Conservation (phyloP, 2,888 invertebrate genomes). For the Ernsta delagoae region DNA sequence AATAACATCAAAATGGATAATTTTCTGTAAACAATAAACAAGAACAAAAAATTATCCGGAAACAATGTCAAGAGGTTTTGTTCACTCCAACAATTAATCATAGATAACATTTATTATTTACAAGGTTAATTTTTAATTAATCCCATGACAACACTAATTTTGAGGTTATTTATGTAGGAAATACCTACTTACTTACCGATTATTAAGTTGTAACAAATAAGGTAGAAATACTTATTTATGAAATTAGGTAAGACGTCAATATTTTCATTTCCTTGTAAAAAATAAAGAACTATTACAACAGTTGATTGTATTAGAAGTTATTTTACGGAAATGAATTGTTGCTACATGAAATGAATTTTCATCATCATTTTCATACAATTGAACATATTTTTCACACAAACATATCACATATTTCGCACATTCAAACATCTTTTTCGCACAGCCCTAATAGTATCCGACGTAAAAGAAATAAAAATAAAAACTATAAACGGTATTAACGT, state of each 20-base stretch:
- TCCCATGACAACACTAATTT: not conserved
- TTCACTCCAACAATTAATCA: not conserved
- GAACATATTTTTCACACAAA: too few species aligned
- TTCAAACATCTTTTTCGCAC: not conserved
- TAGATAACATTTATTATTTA: not conserved
- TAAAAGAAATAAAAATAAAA: constrained; percentile 38
- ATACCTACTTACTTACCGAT: not conserved
- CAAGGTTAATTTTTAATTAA: not conserved
- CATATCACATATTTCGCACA: too few species aligned
- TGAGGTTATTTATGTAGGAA: not conserved
- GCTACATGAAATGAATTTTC: too few species aligned
- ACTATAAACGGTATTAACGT: not conserved
- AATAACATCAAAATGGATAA: too few species aligned
- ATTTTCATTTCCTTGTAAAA: not conserved
- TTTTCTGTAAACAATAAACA: not conserved
- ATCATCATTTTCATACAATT: too few species aligned
- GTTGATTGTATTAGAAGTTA: too few species aligned
- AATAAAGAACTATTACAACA: not conserved
- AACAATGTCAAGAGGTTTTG: not conserved
- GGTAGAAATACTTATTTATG: too few species aligned
- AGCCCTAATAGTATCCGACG: constrained; percentile 15
- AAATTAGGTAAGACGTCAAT: not conserved
- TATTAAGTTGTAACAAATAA: too few species aligned
- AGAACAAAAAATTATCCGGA: not conserved
- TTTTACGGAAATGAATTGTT: too few species aligned